Conservation (phyloP, 2,113 vertebrate genomes). For the Fulica atra region DNA sequence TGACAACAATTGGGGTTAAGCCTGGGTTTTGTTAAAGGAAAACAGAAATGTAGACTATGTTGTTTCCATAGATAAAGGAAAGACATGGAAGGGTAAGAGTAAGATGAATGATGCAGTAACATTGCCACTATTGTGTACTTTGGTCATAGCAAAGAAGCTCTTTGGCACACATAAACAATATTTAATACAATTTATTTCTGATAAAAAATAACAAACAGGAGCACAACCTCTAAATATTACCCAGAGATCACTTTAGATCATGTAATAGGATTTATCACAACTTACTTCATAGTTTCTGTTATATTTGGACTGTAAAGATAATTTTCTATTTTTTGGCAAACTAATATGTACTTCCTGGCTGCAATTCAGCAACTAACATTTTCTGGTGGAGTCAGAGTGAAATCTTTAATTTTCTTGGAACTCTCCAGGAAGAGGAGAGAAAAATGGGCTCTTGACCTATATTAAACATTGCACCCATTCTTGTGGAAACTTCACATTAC, state of each 20-base stretch:
- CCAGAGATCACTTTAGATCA: background rate
- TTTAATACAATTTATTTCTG: background rate
- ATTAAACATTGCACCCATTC: background rate
- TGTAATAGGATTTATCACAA: conserved; percentile 42
- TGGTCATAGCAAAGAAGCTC: background rate
- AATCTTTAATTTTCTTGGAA: conserved; percentile 35
- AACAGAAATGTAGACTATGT: background rate
- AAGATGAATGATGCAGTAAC: background rate
- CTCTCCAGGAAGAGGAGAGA: background rate
- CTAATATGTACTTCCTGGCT: conserved; percentile 8
- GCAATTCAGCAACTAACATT: conserved; percentile 11
- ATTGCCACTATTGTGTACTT: background rate
- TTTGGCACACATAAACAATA: background rate
- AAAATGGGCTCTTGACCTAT: background rate
- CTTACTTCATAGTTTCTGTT: conserved; percentile 36
- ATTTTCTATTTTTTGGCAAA: conserved; percentile 43
- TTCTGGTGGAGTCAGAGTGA: conserved; percentile 19
- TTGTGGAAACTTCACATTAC: background rate
- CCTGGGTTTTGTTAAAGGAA: conserved; percentile 44
- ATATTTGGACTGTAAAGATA: conserved; percentile 41
- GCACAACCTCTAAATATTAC: background rate
- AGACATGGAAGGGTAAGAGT: background rate
- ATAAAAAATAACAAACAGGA: background rate
- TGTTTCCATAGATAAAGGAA: conserved; percentile 24
- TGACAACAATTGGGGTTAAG: conserved; percentile 29